A percentile compares a stretch with the other conserved stretches of the same genome.
Conservation (phyloP, 1,140 invertebrate genomes). For the Heliconius nattereri region DNA sequence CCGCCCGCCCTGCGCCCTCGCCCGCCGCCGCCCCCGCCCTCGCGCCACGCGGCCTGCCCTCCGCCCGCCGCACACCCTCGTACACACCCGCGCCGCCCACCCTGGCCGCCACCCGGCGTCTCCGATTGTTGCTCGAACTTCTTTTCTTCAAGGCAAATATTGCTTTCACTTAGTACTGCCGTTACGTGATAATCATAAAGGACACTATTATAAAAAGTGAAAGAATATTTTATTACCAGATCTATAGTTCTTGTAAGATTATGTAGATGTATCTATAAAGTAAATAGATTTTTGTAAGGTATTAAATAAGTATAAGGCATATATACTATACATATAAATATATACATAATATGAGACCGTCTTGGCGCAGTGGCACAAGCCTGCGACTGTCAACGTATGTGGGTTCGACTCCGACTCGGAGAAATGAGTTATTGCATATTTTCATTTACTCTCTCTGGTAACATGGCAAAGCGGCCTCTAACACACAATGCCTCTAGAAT, state of each 20-base stretch:
- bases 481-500: too few species aligned
- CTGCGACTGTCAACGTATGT: too few species aligned
- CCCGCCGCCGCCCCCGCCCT: constrained; percentile 45
- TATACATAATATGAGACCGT: too few species aligned
- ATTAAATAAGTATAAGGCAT: too few species aligned
- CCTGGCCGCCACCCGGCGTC: constrained; percentile 23
- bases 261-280: background rate
- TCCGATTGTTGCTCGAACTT: constrained; percentile 41
- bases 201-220: background rate
- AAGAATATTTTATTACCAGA: background rate
- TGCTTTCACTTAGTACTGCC: constrained; percentile 20
- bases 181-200: constrained; percentile 7
- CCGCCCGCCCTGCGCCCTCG: constrained; percentile 43
- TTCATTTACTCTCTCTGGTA: too few species aligned
- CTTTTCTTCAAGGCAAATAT: constrained; percentile 27
- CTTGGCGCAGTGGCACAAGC: too few species aligned
- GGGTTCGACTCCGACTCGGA: too few species aligned
- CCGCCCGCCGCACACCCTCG: constrained; percentile 36
- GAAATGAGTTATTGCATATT: too few species aligned
- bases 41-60: constrained; percentile 41
- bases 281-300: background rate
- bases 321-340: too few species aligned
- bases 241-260: background rate
- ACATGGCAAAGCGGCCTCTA: too few species aligned
- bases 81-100: constrained; percentile 20